Evolutionary conservation across 2,797 vertebrate genomes (phyloP), one percentile per base, ranked within the genome.

Genomic region (Eupleurogrammus muticus): DNA sequence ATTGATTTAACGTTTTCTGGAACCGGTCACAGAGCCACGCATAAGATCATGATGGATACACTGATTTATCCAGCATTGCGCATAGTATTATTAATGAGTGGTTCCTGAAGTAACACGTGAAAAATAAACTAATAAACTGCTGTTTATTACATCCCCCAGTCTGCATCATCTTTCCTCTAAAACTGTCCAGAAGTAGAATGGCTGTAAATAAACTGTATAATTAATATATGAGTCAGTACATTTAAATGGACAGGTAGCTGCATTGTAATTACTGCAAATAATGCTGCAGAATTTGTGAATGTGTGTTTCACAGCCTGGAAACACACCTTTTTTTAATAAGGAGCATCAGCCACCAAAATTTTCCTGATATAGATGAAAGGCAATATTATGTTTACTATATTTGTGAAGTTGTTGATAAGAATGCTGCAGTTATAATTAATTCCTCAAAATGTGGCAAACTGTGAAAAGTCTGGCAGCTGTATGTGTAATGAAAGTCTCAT

Each of bases 1-100:
- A 92, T 90, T 90, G 91, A 91, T 87, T 72, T 85, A 81, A 68
- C 50, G 64, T 84, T 88, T 88, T 89, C 82, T 91, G 84, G 85
- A 91, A 92, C 84, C 88, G 80, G 84, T 81, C 89, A 85, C 73
- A 68, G 72, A 79, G 62, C 6, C 6, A 28, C 28, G 6, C 6
- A 6, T 28, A 28, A 91, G 86, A 90, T 90, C 78, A 90, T 87
- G 76, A 92, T 90, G 84, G 75, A 92, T 94, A 86, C 91, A 85
- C 91, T 86, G 88, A 89, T 95, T 95, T 93, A 94, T 90, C 92
- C 91, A 92, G 91, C 93, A 95, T 95, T 95, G 90, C 92, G 94
- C 90, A 93, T 94, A 94, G 96, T 96, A 88, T 95, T 92, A 17
- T 44, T 95, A 92, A 92, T 82, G 91, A 91, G 87, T 85, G 90